These are phyloP conservation scores for Drosophila demipolita DNA, from an alignment of 2,888 invertebrate species.

Conservation along the genomic window DNA sequence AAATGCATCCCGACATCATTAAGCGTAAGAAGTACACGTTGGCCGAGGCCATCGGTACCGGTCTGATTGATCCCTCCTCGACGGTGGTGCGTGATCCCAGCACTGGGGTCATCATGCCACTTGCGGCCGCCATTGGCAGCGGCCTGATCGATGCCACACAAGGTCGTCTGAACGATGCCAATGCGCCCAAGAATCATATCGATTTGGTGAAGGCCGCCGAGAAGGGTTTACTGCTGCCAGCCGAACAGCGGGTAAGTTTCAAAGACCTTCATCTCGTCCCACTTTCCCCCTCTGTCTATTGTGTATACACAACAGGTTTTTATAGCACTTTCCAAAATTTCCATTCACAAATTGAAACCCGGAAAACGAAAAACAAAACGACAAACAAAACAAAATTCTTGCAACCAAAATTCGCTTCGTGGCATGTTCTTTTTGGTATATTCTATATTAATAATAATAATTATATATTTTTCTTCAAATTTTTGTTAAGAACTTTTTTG, in stretches of 20 bases:
- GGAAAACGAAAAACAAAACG: slow-evolving; percentile 43
- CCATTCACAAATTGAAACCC: slow-evolving; percentile 36
- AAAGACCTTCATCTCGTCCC: slow-evolving; percentile 7
- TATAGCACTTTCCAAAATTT: slow-evolving; percentile 46
- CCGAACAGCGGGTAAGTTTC: slow-evolving; percentile 96
- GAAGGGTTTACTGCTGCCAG: slow-evolving; percentile 94
- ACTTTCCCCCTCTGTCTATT: slow-evolving; percentile 11
- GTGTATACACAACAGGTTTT: slow-evolving; percentile 29
- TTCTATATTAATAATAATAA: slow-evolving; percentile 45
- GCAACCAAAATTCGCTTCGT: slow-evolving; percentile 62
- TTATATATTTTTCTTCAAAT: slow-evolving; percentile 22
- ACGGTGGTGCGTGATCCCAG: slow-evolving; percentile 92
- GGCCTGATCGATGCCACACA: slow-evolving; percentile 90
- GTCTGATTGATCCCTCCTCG: slow-evolving; percentile 93
- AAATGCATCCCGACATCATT: slow-evolving; percentile 87
- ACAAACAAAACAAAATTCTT: slow-evolving; percentile 42
- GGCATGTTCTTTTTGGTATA: slow-evolving; percentile 74
- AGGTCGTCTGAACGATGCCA: slow-evolving; percentile 89
- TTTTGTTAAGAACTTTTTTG: slow-evolving; percentile 58
- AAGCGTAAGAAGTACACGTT: slow-evolving; percentile 91
- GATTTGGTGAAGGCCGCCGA: slow-evolving; percentile 95
- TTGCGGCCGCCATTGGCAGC: slow-evolving; percentile 91
- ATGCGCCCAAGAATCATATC: slow-evolving; percentile 84
- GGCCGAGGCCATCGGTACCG: slow-evolving; percentile 90
- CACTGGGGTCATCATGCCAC: slow-evolving; percentile 89